Evolutionary conservation across 2,888 invertebrate species (phyloP).

Genomic region (Chymomyza amoena): DNA sequence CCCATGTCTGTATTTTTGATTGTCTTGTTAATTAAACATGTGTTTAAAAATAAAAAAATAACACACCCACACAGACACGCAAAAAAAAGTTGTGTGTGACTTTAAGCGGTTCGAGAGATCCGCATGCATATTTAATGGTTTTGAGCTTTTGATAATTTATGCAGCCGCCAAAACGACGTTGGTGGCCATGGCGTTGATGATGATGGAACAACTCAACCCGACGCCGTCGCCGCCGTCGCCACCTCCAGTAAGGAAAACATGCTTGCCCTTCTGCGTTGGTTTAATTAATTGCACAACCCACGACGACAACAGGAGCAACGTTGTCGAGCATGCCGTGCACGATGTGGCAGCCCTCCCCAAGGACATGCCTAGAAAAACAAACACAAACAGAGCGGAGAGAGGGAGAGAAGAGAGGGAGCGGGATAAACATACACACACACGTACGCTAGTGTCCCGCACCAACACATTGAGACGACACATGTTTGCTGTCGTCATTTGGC

Average conservation of each 20-base stretch:
- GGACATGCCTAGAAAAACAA: conserved; percentile 25
- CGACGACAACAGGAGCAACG: not conserved
- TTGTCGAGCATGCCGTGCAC: not conserved
- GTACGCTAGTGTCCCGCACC: not conserved
- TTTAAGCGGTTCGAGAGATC: not conserved
- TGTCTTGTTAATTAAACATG: not conserved
- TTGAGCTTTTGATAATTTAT: conserved; percentile 33
- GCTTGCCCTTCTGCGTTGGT: conserved; percentile 7
- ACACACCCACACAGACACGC: too few relatives aligned
- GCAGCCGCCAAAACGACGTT: conserved; percentile 14
- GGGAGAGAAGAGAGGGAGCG: not conserved
- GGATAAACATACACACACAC: not conserved
- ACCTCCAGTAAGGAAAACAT: not conserved
- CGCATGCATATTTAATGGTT: conserved; percentile 2
- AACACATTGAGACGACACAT: not conserved
- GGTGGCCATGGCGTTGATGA: conserved; percentile 1
- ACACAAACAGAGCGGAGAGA: conserved; percentile 11
- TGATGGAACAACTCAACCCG: not conserved
- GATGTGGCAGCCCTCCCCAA: conserved; percentile 2
- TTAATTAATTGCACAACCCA: conserved; percentile 48
- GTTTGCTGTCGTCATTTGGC: conserved; percentile 21
- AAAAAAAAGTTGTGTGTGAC: not conserved
- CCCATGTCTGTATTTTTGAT: not conserved
- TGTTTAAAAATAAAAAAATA: not conserved
- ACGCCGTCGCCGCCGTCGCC: not conserved